Base-by-base conservation (phyloP, 2,888 invertebrate genomes). In the Mythimna vitellina region DNA sequence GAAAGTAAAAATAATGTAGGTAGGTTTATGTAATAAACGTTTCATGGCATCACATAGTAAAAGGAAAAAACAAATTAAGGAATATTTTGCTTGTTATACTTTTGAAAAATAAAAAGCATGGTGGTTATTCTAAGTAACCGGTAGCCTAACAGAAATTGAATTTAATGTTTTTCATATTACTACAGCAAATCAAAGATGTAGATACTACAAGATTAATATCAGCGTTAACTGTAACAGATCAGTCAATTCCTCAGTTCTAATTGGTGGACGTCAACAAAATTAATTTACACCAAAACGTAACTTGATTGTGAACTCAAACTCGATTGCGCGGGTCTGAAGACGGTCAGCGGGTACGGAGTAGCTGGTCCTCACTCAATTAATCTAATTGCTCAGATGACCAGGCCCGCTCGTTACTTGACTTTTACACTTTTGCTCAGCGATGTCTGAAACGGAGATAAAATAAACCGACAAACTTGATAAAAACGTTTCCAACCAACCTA, bases 231-330 rank as follows among this genome's bases (percentile, higher is more conserved):
- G 53, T 64, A 35, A 61, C 63, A 65, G 72, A 76, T 65, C 66
- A 54, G 56, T 65, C 22, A 70, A 62, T 78, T 78, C 35, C 25
- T 42, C 54, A 46, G 32, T 62, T 60, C 17, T 79, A 64, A 74
- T 74, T 82, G 68, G 64, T 42, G 57, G 42, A 53, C 69, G 65
- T 70, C 83, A 74, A 76, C 65, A 68, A 85, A 83, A 49, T 80
- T 54, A 72, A 83, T 83, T 80, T 72, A 68, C 75, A 73, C 71
- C 61, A 64, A 73, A 54, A 69, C 46, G 65, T 83, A 82, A 83
- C 68, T 68, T n/a, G 51, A 71, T 81, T 74, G 68, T 64, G 65
- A 74, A 83, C 42, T 79, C 5, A 53, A 82, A 82, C 67, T 82
- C 17, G 10, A 71, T 74, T 29, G 68, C 56, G 53, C 68, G 70